Evolutionary conservation across 1,140 invertebrate species (phyloP), one percentile per base, ranked within the genome.

Genomic region (Anastatus disparis): DNA sequence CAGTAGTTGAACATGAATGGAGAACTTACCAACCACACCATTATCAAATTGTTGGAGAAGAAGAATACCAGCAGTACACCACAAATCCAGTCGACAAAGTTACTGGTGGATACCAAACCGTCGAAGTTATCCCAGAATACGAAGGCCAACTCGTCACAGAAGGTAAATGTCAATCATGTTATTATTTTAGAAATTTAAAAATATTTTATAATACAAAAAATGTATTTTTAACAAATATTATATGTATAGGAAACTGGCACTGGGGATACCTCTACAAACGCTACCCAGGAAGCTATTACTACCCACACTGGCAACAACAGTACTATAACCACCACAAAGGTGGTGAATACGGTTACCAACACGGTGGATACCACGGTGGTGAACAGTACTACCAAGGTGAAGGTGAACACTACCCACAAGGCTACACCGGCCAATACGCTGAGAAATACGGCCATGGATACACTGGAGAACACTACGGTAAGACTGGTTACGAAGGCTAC

Each of bases 21-120:
- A 72, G 78, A 26, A 80, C 77, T 8, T 85, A 83, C 56, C 80
- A 83, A 63, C 48, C 69, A 4, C 65, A 74, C 0, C 70, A 77
- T 17, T 84, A 79, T 75, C 79, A 84, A 40, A 65, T 84, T 29
- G 82, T 87, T 22, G 73, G 74, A n/a, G 72, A 75, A 20, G 73
- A 82, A 9, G 78, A 84, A 31, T 85, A 85, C 52, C 27, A 68
- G 3, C 76, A 82, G 31, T 67, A 74, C 27, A 56, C 72, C 2
- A 72, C 72, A 46, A 59, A 72, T 1, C 77, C 71, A 31, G 24
- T 58, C 8, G 71, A 72, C 26, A 26, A 44, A 2, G 8, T 20
- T 0, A 62, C 69, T 20, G 75, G 75, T 40, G 71, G 72, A 50
- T 71, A 76, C 46, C 74, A 75, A 58, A 70, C 70, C 12, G 69